Percentiles rank a stretch among this genome's conserved stretches.
Evolutionary conservation across 2,797 vertebrate genomes (phyloP).

Genomic region (Podargus strigoides): DNA sequence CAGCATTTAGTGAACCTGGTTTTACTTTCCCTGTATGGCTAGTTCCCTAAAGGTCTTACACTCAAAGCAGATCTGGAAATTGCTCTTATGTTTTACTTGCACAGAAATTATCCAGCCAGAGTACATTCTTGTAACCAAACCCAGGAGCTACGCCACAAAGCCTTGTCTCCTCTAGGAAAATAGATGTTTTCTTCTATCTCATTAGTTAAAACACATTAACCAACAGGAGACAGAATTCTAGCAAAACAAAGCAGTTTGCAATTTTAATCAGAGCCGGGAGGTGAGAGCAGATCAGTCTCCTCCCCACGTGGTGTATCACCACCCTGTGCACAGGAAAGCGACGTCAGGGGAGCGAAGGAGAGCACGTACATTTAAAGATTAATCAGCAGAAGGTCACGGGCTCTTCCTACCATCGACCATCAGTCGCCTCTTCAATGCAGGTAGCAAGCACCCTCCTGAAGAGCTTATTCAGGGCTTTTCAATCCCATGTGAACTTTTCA

Average conservation of each 20-base stretch:
- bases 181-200: neutral
- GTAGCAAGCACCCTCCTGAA: neutral
- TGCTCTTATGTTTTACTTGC: neutral
- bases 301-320: rapidly evolving
- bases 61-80: neutral
- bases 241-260: neutral
- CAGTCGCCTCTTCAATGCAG: neutral
- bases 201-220: neutral
- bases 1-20: neutral
- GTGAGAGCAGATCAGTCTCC: neutral
- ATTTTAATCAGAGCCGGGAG: neutral
- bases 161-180: neutral
- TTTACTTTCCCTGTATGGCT: neutral
- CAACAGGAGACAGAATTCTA: neutral
- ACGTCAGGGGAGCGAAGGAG: rapidly evolving
- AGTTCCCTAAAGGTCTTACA: neutral
- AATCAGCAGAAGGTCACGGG: neutral
- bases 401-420: neutral
- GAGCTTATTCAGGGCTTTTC: neutral
- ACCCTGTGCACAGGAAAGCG: neutral
- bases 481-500: neutral
- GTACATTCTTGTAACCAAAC: neutral
- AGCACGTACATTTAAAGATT: neutral
- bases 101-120: neutral
- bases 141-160: neutral